Conservation (phyloP, 2,888 invertebrate genomes). For the Brenthis ino region DNA sequence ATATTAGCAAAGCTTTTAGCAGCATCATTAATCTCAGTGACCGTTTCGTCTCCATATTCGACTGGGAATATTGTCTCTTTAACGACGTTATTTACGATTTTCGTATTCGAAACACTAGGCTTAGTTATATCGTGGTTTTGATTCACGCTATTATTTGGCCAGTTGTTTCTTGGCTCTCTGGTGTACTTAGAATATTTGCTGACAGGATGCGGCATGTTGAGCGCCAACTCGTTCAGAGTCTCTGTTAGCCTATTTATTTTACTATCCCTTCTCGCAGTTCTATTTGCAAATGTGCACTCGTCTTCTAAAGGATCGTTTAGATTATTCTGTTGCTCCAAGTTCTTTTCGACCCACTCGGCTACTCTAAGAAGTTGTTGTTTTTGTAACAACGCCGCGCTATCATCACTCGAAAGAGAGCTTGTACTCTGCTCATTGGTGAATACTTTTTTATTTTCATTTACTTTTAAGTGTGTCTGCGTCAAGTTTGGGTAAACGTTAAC, state of each 20-base stretch:
- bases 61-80: constrained; percentile 76
- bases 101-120: constrained; percentile 46
- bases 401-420: constrained; percentile 78
- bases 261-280: constrained; percentile 60
- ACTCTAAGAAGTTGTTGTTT: constrained; percentile 86
- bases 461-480: constrained; percentile 76
- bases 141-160: constrained; percentile 56
- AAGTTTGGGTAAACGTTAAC: constrained; percentile 77
- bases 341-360: constrained; percentile 90
- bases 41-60: constrained; percentile 65
- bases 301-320: constrained; percentile 72
- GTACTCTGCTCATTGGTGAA: constrained; percentile 78
- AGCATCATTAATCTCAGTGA: constrained; percentile 67
- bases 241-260: constrained; percentile 69
- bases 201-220: constrained; percentile 77
- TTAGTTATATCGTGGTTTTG: constrained; percentile 52
- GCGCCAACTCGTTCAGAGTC: constrained; percentile 71
- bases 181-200: constrained; percentile 68
- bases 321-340: constrained; percentile 78
- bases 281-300: constrained; percentile 63
- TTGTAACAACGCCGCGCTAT: constrained; percentile 80
- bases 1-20: constrained; percentile 54
- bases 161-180: constrained; percentile 59
- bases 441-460: constrained; percentile 70
- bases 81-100: constrained; percentile 56